phyloP scores from a whole-genome alignment of 2,888 invertebrate species.

The Caenorhabditis imperialis region DNA sequence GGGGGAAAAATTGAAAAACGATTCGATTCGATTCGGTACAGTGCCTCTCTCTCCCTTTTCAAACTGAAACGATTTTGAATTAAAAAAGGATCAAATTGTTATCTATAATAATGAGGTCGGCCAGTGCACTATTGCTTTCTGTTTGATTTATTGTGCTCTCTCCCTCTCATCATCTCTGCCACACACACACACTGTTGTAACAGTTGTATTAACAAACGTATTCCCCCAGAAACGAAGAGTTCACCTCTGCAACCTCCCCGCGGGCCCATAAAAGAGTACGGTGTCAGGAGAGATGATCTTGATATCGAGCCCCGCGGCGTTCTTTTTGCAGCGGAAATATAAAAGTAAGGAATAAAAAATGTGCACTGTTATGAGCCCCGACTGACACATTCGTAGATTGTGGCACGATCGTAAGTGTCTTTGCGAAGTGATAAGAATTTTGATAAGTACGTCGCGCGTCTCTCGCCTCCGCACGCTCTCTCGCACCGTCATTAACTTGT shows the following conservation, averaged over 20 bases:
- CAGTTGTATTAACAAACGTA: slow-evolving; percentile 42
- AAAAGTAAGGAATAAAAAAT: background rate
- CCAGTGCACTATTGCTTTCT: slow-evolving; percentile 5
- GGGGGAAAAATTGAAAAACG: slow-evolving; percentile 9
- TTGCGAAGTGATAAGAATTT: slow-evolving; percentile 24
- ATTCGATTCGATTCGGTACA: slow-evolving; percentile 13
- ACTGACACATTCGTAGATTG: too few species aligned
- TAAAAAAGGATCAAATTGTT: slow-evolving; percentile 1
- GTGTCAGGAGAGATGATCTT: background rate
- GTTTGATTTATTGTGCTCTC: slow-evolving; percentile 30
- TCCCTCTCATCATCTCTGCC: slow-evolving; percentile 6
- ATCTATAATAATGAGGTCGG: background rate
- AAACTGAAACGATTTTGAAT: background rate
- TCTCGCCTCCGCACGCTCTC: background rate
- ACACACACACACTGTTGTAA: slow-evolving; percentile 23
- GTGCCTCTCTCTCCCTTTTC: slow-evolving; percentile 4
- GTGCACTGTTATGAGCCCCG: too few species aligned
- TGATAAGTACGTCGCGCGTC: slow-evolving; percentile 25
- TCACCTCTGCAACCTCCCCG: background rate
- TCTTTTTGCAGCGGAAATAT: background rate
- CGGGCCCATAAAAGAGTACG: slow-evolving; percentile 1
- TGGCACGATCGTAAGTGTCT: background rate
- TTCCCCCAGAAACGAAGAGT: too few species aligned
- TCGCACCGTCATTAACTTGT: slow-evolving; percentile 42
- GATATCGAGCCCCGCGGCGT: too few species aligned